A percentile compares a stretch with the other conserved stretches of the same genome.
These are phyloP conservation scores for Dallia pectoralis DNA, from an alignment of 2,797 vertebrate genomes.

Conservation along the genomic window DNA sequence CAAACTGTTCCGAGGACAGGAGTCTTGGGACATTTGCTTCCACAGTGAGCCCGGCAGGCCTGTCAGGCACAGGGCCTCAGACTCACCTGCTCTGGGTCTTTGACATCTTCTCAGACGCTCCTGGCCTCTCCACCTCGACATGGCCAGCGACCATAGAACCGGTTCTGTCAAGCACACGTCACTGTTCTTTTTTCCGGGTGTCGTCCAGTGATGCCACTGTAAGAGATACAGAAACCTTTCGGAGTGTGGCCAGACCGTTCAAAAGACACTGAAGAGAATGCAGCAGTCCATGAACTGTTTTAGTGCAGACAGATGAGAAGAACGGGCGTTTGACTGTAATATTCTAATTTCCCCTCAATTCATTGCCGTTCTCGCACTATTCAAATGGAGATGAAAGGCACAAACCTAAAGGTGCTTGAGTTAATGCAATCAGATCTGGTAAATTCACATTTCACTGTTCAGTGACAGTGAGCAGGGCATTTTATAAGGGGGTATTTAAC, in stretches of 20 bases:
- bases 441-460: conserved; percentile 9
- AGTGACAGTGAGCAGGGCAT: conserved; percentile 8
- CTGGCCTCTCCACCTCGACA: conserved; percentile 29
- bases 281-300: neutral
- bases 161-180: conserved; percentile 4
- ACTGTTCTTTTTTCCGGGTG: neutral
- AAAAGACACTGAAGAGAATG: neutral
- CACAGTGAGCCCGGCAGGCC: conserved; percentile 30
- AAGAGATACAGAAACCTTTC: neutral
- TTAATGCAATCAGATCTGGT: conserved; percentile 6
- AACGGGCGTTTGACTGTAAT: neutral
- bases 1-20: neutral
- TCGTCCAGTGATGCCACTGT: conserved; percentile 6
- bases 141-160: neutral
- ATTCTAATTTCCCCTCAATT: neutral
- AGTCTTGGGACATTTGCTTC: conserved; percentile 32
- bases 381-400: neutral
- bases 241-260: conserved; percentile 6
- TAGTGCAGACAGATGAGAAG: neutral
- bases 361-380: neutral
- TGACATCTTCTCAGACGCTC: conserved; percentile 39
- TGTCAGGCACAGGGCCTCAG: conserved; percentile 36
- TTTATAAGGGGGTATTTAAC: conserved; percentile 20
- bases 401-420: neutral
- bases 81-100: conserved; percentile 33